Conservation (phyloP, 2,113 vertebrate species). For the Madoqua kirkii region DNA sequence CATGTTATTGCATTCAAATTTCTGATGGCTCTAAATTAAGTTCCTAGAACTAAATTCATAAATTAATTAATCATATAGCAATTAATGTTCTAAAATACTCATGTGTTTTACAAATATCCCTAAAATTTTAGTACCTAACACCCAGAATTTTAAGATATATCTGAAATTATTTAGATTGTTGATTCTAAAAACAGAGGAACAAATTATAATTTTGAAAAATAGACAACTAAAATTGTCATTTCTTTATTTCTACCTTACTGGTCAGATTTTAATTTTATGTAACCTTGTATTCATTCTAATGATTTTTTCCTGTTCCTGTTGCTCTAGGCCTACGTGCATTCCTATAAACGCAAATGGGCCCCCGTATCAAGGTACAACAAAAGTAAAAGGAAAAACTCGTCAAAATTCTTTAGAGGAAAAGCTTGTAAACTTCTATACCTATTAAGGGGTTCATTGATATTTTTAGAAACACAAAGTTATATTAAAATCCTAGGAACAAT, state of each 20-base stretch:
- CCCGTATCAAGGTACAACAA: neutral
- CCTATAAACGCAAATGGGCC: neutral
- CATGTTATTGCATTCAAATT: neutral
- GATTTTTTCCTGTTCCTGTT: neutral
- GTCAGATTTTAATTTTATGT: neutral
- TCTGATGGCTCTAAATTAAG: neutral
- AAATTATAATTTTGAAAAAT: slow-evolving; percentile 18
- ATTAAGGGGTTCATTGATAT: neutral
- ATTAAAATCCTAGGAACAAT: neutral
- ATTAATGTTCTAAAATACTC: neutral
- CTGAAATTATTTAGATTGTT: neutral
- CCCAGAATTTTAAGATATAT: neutral
- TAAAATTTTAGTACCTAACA: neutral
- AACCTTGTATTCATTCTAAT: neutral
- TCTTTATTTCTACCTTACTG: neutral
- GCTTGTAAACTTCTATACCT: neutral
- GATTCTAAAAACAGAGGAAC: neutral
- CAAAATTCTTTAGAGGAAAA: neutral
- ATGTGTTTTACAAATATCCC: neutral
- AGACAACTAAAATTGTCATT: neutral
- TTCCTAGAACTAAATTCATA: neutral
- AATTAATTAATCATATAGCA: neutral
- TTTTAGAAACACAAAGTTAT: neutral
- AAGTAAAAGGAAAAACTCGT: neutral
- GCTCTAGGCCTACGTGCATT: neutral